Percentiles rank a stretch among this genome's conserved stretches.
Evolutionary conservation across 2,113 vertebrate genomes (phyloP).

Genomic region (Sinocyclocheilus rhinocerous): DNA sequence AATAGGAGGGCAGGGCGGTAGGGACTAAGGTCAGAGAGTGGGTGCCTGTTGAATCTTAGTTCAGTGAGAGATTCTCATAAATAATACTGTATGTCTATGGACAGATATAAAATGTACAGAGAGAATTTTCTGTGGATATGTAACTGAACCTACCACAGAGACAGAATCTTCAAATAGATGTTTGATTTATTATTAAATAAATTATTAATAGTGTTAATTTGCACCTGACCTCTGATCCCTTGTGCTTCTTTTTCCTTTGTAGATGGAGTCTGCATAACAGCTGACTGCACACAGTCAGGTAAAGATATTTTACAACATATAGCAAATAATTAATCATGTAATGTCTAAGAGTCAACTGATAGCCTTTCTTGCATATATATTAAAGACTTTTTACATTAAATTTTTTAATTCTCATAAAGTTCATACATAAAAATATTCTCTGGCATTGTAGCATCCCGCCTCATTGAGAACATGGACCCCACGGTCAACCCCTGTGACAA

Average conservation of each 20-base stretch:
- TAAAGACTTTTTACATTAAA: no score
- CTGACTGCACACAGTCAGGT: slow-evolving; percentile 94
- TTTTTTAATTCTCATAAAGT: neutral
- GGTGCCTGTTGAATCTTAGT: neutral
- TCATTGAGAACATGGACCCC: slow-evolving; percentile 92
- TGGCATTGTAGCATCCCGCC: slow-evolving; percentile 81
- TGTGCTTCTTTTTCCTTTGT: slow-evolving; percentile 65
- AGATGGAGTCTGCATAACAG: slow-evolving; percentile 91
- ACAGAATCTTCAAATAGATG: neutral
- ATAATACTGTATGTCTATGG: neutral
- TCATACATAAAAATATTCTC: neutral
- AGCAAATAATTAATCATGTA: neutral
- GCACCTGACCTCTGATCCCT: neutral
- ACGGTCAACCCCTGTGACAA: slow-evolving; percentile 82
- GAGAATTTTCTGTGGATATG: neutral
- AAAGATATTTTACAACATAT: slow-evolving; percentile 62
- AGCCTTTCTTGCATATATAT: neutral
- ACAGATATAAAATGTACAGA: neutral
- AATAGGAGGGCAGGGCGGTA: neutral
- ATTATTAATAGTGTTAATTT: neutral
- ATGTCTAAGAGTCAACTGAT: neutral
- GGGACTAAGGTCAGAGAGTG: slow-evolving; percentile 13
- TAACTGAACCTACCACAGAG: neutral
- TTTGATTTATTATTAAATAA: neutral
- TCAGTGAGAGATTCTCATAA: neutral